phyloP scores from a whole-genome alignment of 1,140 invertebrate species.

The Brachionus koreanus region DNA sequence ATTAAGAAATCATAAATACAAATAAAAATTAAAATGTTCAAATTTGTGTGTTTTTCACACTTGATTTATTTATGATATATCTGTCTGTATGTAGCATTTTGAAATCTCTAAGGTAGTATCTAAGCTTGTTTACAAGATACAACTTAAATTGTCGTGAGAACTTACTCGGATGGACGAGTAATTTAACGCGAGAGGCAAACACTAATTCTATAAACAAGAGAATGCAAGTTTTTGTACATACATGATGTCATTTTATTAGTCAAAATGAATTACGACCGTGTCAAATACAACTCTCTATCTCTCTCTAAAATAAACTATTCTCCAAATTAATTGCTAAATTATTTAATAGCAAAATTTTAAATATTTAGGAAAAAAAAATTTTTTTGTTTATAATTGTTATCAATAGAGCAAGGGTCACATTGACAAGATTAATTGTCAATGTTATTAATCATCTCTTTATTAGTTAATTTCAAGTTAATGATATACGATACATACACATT shows the following conservation, averaged over 20 bases:
- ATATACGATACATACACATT: neutral
- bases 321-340: neutral
- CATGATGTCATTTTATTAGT: neutral
- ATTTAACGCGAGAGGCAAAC: neutral
- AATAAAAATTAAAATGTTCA: conserved; percentile 12
- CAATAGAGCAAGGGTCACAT: neutral
- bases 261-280: neutral
- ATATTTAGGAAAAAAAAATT: neutral
- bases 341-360: neutral
- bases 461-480: neutral
- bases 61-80: conserved; percentile 30
- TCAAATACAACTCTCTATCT: neutral
- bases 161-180: neutral
- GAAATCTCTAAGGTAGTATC: conserved; percentile 28
- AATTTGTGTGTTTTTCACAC: conserved; percentile 35
- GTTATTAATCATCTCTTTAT: neutral
- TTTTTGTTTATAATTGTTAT: conserved; percentile 29
- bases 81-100: neutral
- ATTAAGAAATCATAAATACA: neutral
- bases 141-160: neutral
- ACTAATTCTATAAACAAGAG: neutral
- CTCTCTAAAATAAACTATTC: neutral
- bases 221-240: neutral
- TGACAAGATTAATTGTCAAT: conserved; percentile 20
- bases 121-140: conserved; percentile 28